phyloP scores from a whole-genome alignment of 2,797 vertebrate species.

The Eurystomus glaucurus region DNA sequence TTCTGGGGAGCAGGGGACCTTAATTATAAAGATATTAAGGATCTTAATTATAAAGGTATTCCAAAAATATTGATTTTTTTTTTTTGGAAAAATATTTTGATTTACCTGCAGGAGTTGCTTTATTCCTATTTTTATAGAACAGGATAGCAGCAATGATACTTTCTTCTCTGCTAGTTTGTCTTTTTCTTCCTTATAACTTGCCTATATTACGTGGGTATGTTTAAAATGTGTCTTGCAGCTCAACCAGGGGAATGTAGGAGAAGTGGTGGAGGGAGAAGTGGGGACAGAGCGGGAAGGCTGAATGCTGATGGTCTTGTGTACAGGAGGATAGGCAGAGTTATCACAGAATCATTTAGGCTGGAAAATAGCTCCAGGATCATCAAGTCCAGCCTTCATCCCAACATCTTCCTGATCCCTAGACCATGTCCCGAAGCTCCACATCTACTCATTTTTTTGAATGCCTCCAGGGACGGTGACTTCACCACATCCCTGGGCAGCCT shows the following conservation, averaged over 20 bases:
- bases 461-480: too few relatives aligned
- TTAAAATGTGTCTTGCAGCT: not conserved
- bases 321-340: not conserved
- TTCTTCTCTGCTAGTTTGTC: not conserved
- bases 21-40: not conserved
- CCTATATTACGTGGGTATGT: not conserved
- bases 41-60: not conserved
- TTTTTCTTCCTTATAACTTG: not conserved
- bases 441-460: too few relatives aligned
- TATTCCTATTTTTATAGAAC: not conserved
- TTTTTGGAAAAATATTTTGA: not conserved
- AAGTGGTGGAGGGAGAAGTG: not conserved
- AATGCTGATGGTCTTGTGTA: fast-evolving
- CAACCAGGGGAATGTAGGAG: fast-evolving
- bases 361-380: too few relatives aligned
- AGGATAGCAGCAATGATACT: not conserved
- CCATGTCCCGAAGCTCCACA: too few relatives aligned
- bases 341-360: too few relatives aligned
- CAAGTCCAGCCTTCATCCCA: too few relatives aligned
- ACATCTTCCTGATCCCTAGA: too few relatives aligned
- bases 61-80: not conserved
- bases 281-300: not conserved
- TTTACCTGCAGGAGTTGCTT: not conserved
- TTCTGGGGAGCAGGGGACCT: not conserved
- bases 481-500: too few relatives aligned